Base-by-base conservation (phyloP, 2,797 vertebrate species). In the Gymnothorax javanicus region DNA sequence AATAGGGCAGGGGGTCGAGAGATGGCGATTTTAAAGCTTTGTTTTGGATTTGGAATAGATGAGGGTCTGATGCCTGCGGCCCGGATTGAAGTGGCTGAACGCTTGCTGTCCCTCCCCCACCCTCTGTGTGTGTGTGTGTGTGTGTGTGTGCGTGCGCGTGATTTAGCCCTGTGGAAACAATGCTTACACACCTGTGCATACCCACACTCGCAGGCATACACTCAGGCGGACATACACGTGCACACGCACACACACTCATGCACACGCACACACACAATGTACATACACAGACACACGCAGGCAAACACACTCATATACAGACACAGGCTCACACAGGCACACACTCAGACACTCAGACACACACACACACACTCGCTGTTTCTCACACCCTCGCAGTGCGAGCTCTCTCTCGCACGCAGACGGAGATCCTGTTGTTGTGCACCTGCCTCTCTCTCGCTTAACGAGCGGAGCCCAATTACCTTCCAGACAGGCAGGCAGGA, bases 401-500 rank as follows among this genome's bases (percentile, higher is more conserved):
- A 13, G 13, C 75, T 0, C 75, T 79, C 75, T 50, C 25, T 71
- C 58, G n/a, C 75, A 79, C 0, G 71, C 71, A 75, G 33, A 50
- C 54, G 17, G n/a, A 27, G 54, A 11, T 69, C 11, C 54, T 27
- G 43, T 75, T 25, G 87, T 54, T 50, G 2, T 59, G 87, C 87
- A 79, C 83, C 87, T 85, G 83, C 56, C 87, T 87, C 73, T 82
- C 52, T 3, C 56, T 81, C 27, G 50, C 83, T 54, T 85, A 87
- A 85, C 73, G 17, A 87, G 83, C 73, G 43, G 87, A n/a, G 27
- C 25, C 25, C 87, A 79, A 56, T 84, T 81, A 79, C 58, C 27
- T 81, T 7, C 11, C 9, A 20, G 86, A 54, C 82, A 50, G 86
- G 52, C 82, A 17, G 77, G 81, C 71, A 62, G 57, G 2, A 2